phyloP scores from a whole-genome alignment of 2,888 invertebrate species.

The Nephrocerus scutellatus region DNA sequence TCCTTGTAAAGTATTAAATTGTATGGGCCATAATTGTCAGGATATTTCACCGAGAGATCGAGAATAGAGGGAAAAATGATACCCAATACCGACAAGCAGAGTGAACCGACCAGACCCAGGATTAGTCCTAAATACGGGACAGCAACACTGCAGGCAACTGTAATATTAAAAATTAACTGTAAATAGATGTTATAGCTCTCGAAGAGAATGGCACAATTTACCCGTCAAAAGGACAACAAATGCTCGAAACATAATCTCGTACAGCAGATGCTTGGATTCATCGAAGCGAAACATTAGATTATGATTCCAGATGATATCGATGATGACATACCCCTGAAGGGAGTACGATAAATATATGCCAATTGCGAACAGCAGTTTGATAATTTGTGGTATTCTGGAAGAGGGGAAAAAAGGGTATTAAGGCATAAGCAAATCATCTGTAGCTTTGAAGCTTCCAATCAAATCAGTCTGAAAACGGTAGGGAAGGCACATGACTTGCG shows the following conservation, averaged over 20 bases:
- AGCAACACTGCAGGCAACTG: constrained; percentile 55
- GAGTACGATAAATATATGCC: constrained; percentile 89
- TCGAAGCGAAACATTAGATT: constrained; percentile 30
- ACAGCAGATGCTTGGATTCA: constrained; percentile 7
- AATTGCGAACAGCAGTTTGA: constrained; percentile 69
- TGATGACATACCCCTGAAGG: constrained; percentile 91
- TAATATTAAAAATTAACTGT: constrained; percentile 1
- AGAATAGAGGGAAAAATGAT: constrained; percentile 85
- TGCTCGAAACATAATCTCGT: constrained; percentile 66
- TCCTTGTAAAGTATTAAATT: constrained; percentile 14
- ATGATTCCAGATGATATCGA: constrained; percentile 78
- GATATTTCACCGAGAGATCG: constrained; percentile 66
- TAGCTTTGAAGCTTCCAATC: neutral
- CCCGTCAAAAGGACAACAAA: constrained; percentile 58
- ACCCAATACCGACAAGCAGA: constrained; percentile 80
- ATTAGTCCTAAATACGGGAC: constrained; percentile 81
- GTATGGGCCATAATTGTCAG: constrained; percentile 34
- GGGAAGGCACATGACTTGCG: neutral
- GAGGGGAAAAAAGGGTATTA: neutral
- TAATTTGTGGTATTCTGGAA: constrained; percentile 65
- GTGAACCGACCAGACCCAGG: constrained; percentile 84
- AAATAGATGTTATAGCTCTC: neutral
- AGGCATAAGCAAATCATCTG: neutral
- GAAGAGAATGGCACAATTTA: no score
- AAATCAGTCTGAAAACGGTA: neutral